Evolutionary conservation across 2,113 vertebrate genomes (phyloP), one percentile per base, ranked within the genome.

Genomic region (Seriola dumerili): DNA sequence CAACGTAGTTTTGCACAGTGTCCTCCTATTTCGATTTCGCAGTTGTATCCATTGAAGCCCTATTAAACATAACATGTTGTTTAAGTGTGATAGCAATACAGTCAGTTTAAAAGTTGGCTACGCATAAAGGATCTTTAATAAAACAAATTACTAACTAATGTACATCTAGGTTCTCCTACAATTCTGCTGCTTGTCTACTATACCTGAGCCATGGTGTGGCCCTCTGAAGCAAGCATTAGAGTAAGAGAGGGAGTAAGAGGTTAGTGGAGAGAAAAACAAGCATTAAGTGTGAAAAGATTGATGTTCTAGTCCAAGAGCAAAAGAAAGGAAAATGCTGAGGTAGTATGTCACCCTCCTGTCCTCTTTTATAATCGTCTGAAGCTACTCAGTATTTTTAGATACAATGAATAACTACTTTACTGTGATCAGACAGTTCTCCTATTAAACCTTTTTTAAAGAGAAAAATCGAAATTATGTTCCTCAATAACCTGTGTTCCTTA

Each of bases 1-100:
- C 98, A 99, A 48, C 85, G 96, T 48, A 97, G 92, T 58, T 95
- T 95, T 13, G 94, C 94, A 83, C 96, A 96, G 80, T 89, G 96
- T 89, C 96, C 95, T 68, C 95, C 95, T 29, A 87, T 89, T 71
- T 96, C 95, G 1, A 94, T 95, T 17, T 72, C 55, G 72, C 98
- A 99, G 88, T 94, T 96, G 21, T 93, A 95, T 63, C 97, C 97
- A 1, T 95, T 95, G 81, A 95, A 97, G 40, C 97, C 97, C 98
- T 99, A 65, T 21, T 76, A 89, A 79, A 76, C 23, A 88, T 0
- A 58, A 63, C 0, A 76, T 19, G 12, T 34, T 13, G 5, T 52
- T 83, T 10, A 57, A 73, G 46, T 62, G 63, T 44, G 8, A 78
- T 12, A 50, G 12, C 13, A 55, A 54, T n/a, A 14, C 1, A 57